Evolutionary conservation across 2,797 vertebrate species (phyloP).

Genomic region (Phyllotis vaccarum): DNA sequence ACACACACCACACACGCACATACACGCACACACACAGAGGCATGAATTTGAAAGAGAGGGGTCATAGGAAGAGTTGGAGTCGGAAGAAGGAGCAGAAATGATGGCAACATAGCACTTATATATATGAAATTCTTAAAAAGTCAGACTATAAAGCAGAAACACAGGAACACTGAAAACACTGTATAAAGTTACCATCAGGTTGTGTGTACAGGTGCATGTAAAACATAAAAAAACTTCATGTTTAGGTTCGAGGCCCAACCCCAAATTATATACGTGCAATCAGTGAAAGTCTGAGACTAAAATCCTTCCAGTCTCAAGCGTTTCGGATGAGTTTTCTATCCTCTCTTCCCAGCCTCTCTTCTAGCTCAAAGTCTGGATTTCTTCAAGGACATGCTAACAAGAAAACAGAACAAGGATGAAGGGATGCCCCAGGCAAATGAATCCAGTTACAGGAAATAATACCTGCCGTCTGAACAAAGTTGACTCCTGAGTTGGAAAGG

Average conservation of each 20-base stretch:
- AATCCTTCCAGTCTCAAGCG: not conserved
- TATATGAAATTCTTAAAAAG: not conserved
- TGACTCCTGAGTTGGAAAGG: not conserved
- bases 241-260: not conserved
- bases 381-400: not conserved
- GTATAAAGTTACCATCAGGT: not conserved
- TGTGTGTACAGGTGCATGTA: not conserved
- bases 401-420: not conserved
- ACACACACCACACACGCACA: no score
- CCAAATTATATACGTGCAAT: not conserved
- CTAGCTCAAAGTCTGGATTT: conserved; percentile 1
- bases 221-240: not conserved
- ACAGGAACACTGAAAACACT: not conserved
- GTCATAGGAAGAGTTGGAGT: no score
- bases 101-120: no score
- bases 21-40: no score
- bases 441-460: not conserved
- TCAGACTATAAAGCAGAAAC: not conserved
- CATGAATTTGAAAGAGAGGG: no score
- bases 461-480: not conserved
- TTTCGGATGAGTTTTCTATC: not conserved
- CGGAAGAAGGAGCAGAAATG: no score
- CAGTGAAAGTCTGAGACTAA: not conserved
- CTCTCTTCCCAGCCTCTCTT: not conserved
- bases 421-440: not conserved